Evolutionary conservation across 2,797 vertebrate species (phyloP), one percentile per base, ranked within the genome.

Genomic region (Kryptopterus vitreolus): DNA sequence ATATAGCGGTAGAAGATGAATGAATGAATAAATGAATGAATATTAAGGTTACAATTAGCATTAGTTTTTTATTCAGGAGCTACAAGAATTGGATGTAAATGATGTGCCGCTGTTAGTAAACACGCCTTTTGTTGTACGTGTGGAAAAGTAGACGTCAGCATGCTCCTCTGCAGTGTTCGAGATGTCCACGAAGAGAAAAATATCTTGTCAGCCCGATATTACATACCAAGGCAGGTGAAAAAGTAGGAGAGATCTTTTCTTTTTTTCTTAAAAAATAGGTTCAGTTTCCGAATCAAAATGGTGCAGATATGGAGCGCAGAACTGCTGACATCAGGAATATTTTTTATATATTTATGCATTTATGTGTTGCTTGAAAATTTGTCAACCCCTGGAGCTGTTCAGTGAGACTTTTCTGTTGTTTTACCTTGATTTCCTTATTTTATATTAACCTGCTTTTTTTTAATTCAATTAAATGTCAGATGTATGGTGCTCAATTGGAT

Each of bases 301-400:
- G 18, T 31, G 7, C 29, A 3, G 31, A 62, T 33, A 29, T 62
- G 15, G 29, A 62, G 9, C 13, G 3, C 33, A 62, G 61, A 62
- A 62, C 18, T 62, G 61, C 61, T 62, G 61, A 62, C 31, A 62
- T 62, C 16, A 33, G 31, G 61, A 62, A 33, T 15, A 62, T 62
- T 38, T 4, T 38, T 4, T 1, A 38, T 2, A 38, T 38, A 38
- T 38, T 4, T 38, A 38, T 38, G 7, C 7, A 38, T 38, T 3
- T 38, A 38, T 38, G 7, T 38, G 7, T 38, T n/a, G n/a, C n/a
- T n/a, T n/a, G n/a, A n/a, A n/a, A n/a, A n/a, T n/a, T n/a, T n/a
- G n/a, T n/a, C n/a, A n/a, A n/a, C n/a, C n/a, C n/a, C n/a, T n/a
- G n/a, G n/a, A n/a, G n/a, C n/a, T n/a, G n/a, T n/a, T n/a, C n/a